A percentile compares a stretch with the other conserved stretches of the same genome.
These are phyloP conservation scores for Delphinapterus leucas DNA, from an alignment of 2,113 vertebrate genomes.

Conservation along the genomic window DNA sequence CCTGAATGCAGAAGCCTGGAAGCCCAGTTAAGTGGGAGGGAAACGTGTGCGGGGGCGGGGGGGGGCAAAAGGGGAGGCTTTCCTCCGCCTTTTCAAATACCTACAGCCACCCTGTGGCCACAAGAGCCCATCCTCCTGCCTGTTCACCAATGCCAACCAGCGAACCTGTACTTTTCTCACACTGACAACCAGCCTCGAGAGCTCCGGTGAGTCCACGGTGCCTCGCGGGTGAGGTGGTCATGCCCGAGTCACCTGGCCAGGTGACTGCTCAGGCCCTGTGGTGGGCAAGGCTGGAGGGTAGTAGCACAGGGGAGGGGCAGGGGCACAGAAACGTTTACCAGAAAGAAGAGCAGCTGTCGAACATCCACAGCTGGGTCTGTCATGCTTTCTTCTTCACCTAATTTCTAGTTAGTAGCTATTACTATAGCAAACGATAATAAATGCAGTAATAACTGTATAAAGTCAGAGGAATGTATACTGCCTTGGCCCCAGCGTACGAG, in stretches of 20 bases:
- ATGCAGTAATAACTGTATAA: constrained; percentile 82
- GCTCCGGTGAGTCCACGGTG: constrained; percentile 70
- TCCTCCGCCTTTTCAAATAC: constrained; percentile 50
- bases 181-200: constrained; percentile 67
- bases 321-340: constrained; percentile 29
- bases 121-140: constrained; percentile 56
- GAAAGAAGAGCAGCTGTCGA: constrained; percentile 78
- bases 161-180: constrained; percentile 33
- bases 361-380: constrained; percentile 76
- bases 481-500: constrained; percentile 78
- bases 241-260: constrained; percentile 33
- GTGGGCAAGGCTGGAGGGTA: constrained; percentile 86
- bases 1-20: constrained; percentile 89
- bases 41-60: constrained; percentile 79
- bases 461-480: constrained; percentile 93
- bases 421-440: constrained; percentile 81
- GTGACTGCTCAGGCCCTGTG: constrained; percentile 48
- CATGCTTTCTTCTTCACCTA: constrained; percentile 79
- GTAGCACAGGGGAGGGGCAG: constrained; percentile 54
- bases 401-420: constrained; percentile 82
- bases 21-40: constrained; percentile 87
- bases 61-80: not conserved
- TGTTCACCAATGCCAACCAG: constrained; percentile 68
- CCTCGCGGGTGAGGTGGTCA: constrained; percentile 51
- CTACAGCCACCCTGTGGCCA: constrained; percentile 43